Percentiles rank a stretch among this genome's conserved stretches.
These are phyloP conservation scores for Labia minor DNA, from an alignment of 2,888 invertebrate genomes.

Conservation along the genomic window DNA sequence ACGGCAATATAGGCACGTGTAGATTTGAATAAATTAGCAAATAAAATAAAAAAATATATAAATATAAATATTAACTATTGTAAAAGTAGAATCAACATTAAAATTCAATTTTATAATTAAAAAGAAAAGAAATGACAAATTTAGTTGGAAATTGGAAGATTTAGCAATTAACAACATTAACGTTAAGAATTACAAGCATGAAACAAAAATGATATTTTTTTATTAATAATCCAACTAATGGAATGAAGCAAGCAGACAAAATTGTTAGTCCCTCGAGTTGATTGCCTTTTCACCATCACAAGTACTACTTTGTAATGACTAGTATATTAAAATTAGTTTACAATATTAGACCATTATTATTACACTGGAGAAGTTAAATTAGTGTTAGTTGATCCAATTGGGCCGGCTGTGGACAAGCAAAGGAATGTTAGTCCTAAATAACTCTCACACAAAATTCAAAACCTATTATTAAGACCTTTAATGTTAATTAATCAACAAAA, in stretches of 20 bases:
- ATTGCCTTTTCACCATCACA: not conserved
- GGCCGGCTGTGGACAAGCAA: slow-evolving; percentile 1
- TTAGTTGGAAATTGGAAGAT: not conserved
- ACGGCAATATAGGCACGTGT: not conserved
- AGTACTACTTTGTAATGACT: not conserved
- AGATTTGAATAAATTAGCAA: not conserved
- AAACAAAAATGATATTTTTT: no score
- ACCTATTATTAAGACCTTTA: no score
- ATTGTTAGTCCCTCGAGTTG: not conserved
- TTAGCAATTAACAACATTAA: no score
- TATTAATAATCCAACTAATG: no score
- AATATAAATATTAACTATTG: no score
- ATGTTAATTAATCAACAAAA: no score
- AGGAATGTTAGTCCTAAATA: not conserved
- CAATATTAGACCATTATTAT: not conserved
- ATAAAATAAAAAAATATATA: not conserved
- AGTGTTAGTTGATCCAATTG: not conserved
- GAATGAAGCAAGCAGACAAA: not conserved
- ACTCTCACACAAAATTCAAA: not conserved
- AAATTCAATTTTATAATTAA: no score
- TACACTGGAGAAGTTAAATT: not conserved
- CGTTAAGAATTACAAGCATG: no score
- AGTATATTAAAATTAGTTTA: not conserved
- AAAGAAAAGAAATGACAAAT: not conserved
- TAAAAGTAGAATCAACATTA: no score